phyloP scores from a whole-genome alignment of 2,888 invertebrate species.

The Aleiodes alternator region DNA sequence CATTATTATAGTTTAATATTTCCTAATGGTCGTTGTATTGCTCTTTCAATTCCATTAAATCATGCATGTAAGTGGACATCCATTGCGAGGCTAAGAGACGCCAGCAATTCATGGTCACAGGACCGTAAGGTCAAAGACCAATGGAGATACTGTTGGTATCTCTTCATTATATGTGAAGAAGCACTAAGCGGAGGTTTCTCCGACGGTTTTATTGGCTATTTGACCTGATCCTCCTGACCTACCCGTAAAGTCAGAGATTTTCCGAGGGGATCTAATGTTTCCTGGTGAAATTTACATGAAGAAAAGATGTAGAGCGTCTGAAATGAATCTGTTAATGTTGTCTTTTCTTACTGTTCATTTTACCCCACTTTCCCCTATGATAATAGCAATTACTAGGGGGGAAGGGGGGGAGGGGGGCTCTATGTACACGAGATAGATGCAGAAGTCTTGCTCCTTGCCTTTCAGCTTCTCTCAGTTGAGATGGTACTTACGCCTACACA shows the following conservation, averaged over 20 bases:
- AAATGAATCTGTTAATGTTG: too few relatives aligned
- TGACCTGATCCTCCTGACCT: slow-evolving; percentile 1
- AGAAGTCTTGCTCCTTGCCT: slow-evolving; percentile 4
- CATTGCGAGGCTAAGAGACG: background rate
- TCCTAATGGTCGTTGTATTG: too few relatives aligned
- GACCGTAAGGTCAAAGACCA: slow-evolving; percentile 18
- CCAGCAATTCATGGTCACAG: slow-evolving; percentile 14
- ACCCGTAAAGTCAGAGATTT: background rate
- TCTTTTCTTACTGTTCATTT: too few relatives aligned
- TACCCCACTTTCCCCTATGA: too few relatives aligned
- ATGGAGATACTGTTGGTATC: slow-evolving; percentile 5
- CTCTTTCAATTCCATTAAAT: slow-evolving; percentile 3
- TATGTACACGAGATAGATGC: background rate
- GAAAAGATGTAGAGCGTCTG: background rate
- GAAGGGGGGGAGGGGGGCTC: background rate
- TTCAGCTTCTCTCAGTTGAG: slow-evolving; percentile 44
- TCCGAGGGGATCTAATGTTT: background rate
- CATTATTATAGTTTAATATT: background rate
- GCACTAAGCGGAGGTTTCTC: background rate
- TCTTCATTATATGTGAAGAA: slow-evolving; percentile 21
- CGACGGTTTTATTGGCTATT: slow-evolving; percentile 29
- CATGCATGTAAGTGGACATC: background rate
- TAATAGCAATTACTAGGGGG: too few relatives aligned
- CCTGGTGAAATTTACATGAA: slow-evolving; percentile 12
- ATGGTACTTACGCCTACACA: slow-evolving; percentile 56